A percentile compares a stretch with the other conserved stretches of the same genome.
These are phyloP conservation scores for Epizoanthus scotinus DNA, from an alignment of 92 coral and sea anemone genomes.

Conservation along the genomic window DNA sequence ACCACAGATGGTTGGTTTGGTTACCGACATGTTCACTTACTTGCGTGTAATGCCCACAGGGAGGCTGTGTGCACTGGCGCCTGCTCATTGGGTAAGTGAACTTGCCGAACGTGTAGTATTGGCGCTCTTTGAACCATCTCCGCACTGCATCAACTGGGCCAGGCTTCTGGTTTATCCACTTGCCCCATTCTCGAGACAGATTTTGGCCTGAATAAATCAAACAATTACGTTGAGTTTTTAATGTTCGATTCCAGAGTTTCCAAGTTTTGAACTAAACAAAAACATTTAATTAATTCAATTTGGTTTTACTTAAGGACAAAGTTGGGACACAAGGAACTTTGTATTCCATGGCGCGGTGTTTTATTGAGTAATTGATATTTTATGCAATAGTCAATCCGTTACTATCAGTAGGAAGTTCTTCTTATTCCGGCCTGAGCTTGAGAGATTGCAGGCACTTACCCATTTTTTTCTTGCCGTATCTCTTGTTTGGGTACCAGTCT, in stretches of 20 bases:
- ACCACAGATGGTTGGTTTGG: not conserved
- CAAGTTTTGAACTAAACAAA: too few species aligned
- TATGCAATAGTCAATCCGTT: not conserved
- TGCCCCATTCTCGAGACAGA: conserved; percentile 63
- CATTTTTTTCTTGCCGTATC: conserved; percentile 27
- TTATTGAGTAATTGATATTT: too few species aligned
- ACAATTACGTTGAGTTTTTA: not conserved
- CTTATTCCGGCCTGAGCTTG: not conserved
- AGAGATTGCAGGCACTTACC: conserved; percentile 32
- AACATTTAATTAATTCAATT: too few species aligned
- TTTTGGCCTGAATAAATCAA: conserved; percentile 63
- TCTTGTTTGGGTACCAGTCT: conserved; percentile 42
- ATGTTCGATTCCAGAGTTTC: not conserved
- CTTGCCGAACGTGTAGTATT: conserved; percentile 51
- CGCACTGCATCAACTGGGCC: conserved; percentile 57
- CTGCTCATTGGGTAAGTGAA: conserved; percentile 51
- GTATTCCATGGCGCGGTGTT: too few species aligned
- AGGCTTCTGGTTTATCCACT: conserved; percentile 7
- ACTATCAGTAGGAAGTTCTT: not conserved
- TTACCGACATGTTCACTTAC: conserved; percentile 17
- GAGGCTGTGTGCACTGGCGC: conserved; percentile 31
- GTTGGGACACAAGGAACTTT: too few species aligned
- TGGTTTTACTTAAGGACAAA: too few species aligned
- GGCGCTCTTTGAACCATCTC: conserved; percentile 57
- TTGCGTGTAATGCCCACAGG: conserved; percentile 84